Percentiles rank a stretch among this genome's conserved stretches.
Conservation (phyloP, 2,888 invertebrate genomes). For the Drosophila ochracea region DNA sequence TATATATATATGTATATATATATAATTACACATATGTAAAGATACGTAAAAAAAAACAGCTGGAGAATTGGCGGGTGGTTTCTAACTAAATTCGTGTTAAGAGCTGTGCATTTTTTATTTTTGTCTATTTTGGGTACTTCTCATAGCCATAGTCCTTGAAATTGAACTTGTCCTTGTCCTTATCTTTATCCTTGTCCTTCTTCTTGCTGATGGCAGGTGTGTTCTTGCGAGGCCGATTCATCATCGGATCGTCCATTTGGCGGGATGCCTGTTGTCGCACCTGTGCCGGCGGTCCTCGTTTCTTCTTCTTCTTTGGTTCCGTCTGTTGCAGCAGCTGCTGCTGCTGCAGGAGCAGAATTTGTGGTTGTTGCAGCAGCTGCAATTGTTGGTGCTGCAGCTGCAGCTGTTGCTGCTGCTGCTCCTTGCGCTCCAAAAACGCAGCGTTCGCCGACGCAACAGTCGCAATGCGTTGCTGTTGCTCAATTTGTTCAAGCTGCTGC, state of each 20-base stretch:
- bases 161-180: constrained; percentile 47
- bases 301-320: constrained; percentile 81
- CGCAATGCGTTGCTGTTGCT: constrained; percentile 81
- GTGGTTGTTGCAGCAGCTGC: constrained; percentile 47
- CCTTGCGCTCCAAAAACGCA: constrained; percentile 72
- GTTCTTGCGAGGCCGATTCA: constrained; percentile 83
- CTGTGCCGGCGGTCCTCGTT: constrained; percentile 82
- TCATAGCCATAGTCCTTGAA: constrained; percentile 73
- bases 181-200: constrained; percentile 67
- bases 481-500: constrained; percentile 74
- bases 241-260: constrained; percentile 83
- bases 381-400: constrained; percentile 52
- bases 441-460: constrained; percentile 80
- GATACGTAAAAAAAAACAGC: constrained; percentile 19
- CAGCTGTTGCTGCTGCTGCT: constrained; percentile 56
- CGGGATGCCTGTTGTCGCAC: constrained; percentile 71
- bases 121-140: constrained; percentile 72
- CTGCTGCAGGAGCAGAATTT: constrained; percentile 47
- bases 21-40: not conserved
- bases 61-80: constrained; percentile 24
- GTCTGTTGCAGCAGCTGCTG: constrained; percentile 62
- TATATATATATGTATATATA: not conserved
- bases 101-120: constrained; percentile 15
- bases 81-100: constrained; percentile 8
- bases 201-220: constrained; percentile 65